Conservation (phyloP, 2,888 invertebrate species). For the Nemurella pictetii region DNA sequence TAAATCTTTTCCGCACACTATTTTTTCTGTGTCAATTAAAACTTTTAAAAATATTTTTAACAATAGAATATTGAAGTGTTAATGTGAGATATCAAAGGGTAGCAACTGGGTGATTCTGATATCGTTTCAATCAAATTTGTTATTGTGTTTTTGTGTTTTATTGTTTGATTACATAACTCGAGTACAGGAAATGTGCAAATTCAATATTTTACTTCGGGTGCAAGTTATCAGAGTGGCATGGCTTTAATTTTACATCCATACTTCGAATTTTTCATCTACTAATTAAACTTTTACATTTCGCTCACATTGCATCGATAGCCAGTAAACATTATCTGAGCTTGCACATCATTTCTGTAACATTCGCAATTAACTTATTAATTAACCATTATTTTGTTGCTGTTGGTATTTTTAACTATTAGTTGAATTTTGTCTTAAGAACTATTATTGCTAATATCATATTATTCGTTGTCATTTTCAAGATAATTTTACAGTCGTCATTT, state of each 20-base stretch:
- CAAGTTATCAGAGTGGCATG: not conserved
- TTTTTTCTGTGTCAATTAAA: not conserved
- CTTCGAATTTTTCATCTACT: not conserved
- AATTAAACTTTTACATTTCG: not conserved
- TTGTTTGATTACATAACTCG: not conserved
- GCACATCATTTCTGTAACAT: not conserved
- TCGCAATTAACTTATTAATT: not conserved
- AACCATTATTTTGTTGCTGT: not conserved
- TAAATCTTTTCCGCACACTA: not conserved
- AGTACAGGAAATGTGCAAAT: not conserved
- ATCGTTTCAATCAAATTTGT: too few species aligned
- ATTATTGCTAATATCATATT: not conserved
- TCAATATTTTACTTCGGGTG: not conserved
- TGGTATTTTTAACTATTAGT: not conserved
- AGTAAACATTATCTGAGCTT: not conserved
- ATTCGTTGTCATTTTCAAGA: not conserved
- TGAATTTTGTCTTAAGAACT: not conserved
- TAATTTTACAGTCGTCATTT: not conserved
- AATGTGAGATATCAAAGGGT: too few species aligned
- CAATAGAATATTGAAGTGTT: not conserved
- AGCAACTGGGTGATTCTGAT: too few species aligned
- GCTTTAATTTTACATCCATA: not conserved
- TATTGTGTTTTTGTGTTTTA: not conserved
- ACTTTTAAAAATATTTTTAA: not conserved
- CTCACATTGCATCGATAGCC: not conserved